Conservation (phyloP, 2,888 invertebrate species). For the Phyto melanocephala region DNA sequence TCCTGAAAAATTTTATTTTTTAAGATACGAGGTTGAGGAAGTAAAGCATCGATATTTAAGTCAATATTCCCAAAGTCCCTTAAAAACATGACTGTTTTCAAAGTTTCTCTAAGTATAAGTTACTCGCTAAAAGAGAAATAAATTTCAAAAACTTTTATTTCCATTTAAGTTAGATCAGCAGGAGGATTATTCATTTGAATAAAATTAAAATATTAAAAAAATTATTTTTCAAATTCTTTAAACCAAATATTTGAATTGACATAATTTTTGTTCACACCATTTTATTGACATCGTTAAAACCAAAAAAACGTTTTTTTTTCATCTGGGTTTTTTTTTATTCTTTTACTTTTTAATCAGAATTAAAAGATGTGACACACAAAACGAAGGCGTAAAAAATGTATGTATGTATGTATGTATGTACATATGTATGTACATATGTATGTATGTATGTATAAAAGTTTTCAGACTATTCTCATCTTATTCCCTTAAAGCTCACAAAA, state of each 20-base stretch:
- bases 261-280: slow-evolving; percentile 28
- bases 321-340: not conserved
- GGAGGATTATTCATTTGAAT: not conserved
- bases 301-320: slow-evolving; percentile 17
- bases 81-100: too few relatives aligned
- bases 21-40: too few relatives aligned
- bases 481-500: slow-evolving; percentile 36
- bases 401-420: too few relatives aligned
- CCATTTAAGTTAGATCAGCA: not conserved
- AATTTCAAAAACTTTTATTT: not conserved
- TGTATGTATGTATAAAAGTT: slow-evolving; percentile 37
- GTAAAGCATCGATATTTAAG: too few relatives aligned
- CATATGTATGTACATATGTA: too few relatives aligned
- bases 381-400: slow-evolving; percentile 37
- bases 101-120: too few relatives aligned
- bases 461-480: slow-evolving; percentile 1
- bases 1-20: too few relatives aligned
- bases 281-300: slow-evolving; percentile 45
- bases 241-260: slow-evolving; percentile 11
- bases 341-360: slow-evolving; percentile 36
- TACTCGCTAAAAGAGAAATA: not conserved
- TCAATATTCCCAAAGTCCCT: too few relatives aligned
- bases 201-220: not conserved
- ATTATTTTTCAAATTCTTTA: not conserved
- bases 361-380: slow-evolving; percentile 39